Conservation (phyloP, 2,888 invertebrate genomes). For the Cheilosia variabilis region DNA sequence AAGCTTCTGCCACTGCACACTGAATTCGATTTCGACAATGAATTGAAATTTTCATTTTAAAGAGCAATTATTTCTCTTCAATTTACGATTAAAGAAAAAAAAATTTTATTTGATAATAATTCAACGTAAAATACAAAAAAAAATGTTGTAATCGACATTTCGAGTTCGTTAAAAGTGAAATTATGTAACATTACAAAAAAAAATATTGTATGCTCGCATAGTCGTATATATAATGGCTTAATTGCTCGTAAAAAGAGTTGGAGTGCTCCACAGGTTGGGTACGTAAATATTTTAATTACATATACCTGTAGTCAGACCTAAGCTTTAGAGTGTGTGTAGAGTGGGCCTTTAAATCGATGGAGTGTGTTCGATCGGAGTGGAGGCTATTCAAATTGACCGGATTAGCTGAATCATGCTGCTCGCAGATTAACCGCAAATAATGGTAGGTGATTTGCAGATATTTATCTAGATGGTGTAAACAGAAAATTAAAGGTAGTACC, state of each 20-base stretch:
- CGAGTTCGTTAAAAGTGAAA: slow-evolving; percentile 55
- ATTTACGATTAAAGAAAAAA: slow-evolving; percentile 4
- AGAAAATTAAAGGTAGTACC: neutral
- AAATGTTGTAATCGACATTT: slow-evolving; percentile 54
- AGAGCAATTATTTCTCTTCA: slow-evolving; percentile 53
- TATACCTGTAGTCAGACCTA: slow-evolving; percentile 27
- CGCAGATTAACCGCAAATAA: neutral
- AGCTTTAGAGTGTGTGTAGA: neutral
- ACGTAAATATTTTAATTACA: slow-evolving; percentile 52
- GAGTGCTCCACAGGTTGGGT: slow-evolving; percentile 32
- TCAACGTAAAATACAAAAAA: slow-evolving; percentile 14
- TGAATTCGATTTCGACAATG: slow-evolving; percentile 57
- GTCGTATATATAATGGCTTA: slow-evolving; percentile 18
- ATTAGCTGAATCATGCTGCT: slow-evolving; percentile 1
- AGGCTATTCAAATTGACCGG: neutral
- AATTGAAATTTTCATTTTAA: slow-evolving; percentile 18
- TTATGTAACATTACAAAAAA: slow-evolving; percentile 42
- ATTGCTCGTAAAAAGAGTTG: slow-evolving; percentile 22
- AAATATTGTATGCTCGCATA: neutral
- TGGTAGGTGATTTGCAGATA: neutral
- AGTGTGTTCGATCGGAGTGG: neutral
- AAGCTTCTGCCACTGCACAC: slow-evolving; percentile 35
- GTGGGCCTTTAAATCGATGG: slow-evolving; percentile 20
- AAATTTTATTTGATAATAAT: slow-evolving; percentile 34
- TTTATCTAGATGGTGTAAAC: slow-evolving; percentile 1